phyloP scores from a whole-genome alignment of 2,797 vertebrate genomes.

The Rhinoraja longicauda region DNA sequence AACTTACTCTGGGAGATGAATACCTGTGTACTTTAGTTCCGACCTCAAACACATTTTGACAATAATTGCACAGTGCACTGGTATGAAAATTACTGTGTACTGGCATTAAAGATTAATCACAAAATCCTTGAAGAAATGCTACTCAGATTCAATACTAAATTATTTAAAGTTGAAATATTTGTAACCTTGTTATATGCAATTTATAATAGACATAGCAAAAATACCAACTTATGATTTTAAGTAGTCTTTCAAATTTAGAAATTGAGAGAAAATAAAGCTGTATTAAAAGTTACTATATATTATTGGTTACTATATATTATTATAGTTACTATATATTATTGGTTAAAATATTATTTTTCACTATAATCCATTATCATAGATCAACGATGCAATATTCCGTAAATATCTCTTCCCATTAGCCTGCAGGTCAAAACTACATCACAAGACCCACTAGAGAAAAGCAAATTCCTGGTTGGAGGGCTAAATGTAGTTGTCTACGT shows the following conservation, averaged over 20 bases:
- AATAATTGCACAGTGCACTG: neutral
- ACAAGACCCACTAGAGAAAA: neutral
- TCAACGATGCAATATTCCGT: neutral
- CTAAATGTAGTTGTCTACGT: no score
- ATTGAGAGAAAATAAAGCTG: neutral
- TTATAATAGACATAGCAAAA: neutral
- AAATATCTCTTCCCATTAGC: neutral
- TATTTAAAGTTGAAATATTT: neutral
- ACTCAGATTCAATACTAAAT: neutral
- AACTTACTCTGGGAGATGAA: neutral
- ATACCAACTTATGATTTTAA: neutral
- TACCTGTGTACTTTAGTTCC: neutral
- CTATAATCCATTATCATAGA: neutral
- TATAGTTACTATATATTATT: no score
- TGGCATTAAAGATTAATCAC: conserved; percentile 19
- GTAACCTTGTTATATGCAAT: neutral
- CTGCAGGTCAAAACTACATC: neutral
- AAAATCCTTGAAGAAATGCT: neutral
- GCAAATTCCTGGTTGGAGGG: no score
- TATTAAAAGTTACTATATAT: no score
- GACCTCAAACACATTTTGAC: neutral
- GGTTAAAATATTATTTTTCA: neutral
- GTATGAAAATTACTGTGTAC: conserved; percentile 7
- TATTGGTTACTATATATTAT: no score
- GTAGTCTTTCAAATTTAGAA: neutral